A percentile compares a stretch with the other conserved stretches of the same genome.
Evolutionary conservation across 2,888 invertebrate genomes (phyloP).

Genomic region (Napeogenes sylphis): DNA sequence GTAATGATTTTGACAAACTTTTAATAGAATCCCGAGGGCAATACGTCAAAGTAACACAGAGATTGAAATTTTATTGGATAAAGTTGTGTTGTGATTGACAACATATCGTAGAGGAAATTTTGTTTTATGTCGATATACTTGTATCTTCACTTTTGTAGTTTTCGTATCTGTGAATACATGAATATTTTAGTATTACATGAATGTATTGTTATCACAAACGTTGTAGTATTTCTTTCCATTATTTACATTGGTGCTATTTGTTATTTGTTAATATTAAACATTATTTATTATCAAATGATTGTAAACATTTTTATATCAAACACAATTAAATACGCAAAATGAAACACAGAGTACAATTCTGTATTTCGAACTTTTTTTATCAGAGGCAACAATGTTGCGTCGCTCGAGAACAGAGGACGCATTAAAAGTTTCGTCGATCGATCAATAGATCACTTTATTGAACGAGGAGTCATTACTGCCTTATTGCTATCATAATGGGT

Average conservation of each 20-base stretch:
- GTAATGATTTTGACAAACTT: slow-evolving; percentile 51
- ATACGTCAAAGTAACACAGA: slow-evolving; percentile 22
- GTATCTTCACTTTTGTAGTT: not conserved
- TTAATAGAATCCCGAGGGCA: slow-evolving; percentile 40
- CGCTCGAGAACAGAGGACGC: slow-evolving; percentile 33
- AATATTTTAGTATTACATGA: no score
- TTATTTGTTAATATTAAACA: no score
- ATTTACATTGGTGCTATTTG: no score
- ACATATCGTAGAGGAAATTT: slow-evolving; percentile 1
- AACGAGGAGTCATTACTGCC: slow-evolving; percentile 44
- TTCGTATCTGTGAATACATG: no score
- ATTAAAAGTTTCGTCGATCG: slow-evolving; percentile 44
- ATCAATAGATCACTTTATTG: slow-evolving; percentile 45
- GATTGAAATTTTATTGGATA: slow-evolving; percentile 17
- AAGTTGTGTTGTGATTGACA: slow-evolving; percentile 8
- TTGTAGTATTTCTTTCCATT: no score
- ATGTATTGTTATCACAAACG: no score
- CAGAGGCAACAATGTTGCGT: slow-evolving; percentile 3
- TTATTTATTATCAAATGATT: no score
- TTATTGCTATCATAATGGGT: slow-evolving; percentile 27
- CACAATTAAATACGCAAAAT: no score
- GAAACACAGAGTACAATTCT: not conserved
- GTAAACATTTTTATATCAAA: no score
- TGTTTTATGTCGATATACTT: slow-evolving; percentile 4
- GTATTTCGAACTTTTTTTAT: not conserved